Evolutionary conservation across 2,888 invertebrate genomes (phyloP).

Genomic region (Nemotelus nigrinus): DNA sequence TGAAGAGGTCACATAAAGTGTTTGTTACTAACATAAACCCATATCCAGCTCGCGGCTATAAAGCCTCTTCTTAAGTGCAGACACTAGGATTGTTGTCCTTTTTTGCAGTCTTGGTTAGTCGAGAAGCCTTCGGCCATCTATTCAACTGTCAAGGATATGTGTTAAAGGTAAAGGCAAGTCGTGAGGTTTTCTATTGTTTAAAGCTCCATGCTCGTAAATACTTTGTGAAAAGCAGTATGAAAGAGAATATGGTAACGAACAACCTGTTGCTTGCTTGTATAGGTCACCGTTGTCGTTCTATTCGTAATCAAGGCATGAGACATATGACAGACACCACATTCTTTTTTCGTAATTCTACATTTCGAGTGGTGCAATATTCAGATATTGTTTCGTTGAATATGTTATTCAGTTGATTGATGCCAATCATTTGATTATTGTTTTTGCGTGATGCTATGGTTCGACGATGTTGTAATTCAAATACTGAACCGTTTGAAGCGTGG

Average conservation of each 20-base stretch:
- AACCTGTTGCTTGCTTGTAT: conserved; percentile 21
- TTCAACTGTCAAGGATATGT: conserved; percentile 8
- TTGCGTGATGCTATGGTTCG: no score
- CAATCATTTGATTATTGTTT: no score
- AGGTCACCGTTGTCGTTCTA: neutral
- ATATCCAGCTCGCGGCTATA: neutral
- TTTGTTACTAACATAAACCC: neutral
- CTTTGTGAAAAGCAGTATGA: no score
- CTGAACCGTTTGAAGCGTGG: no score
- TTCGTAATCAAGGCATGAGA: neutral
- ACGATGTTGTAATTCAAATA: no score
- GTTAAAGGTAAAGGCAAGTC: neutral
- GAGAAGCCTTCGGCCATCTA: neutral
- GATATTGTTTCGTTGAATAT: no score
- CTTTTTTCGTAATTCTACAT: no score
- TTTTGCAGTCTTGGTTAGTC: neutral
- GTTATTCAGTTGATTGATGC: no score
- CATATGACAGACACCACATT: no score
- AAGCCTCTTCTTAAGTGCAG: conserved; percentile 1
- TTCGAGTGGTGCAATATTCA: no score
- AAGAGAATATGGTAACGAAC: neutral
- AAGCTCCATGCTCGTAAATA: no score
- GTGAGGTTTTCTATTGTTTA: no score
- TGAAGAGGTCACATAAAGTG: neutral
- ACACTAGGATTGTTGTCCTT: neutral